Evolutionary conservation across 2,888 invertebrate species (phyloP).

Genomic region (Eristalinus aeneus): DNA sequence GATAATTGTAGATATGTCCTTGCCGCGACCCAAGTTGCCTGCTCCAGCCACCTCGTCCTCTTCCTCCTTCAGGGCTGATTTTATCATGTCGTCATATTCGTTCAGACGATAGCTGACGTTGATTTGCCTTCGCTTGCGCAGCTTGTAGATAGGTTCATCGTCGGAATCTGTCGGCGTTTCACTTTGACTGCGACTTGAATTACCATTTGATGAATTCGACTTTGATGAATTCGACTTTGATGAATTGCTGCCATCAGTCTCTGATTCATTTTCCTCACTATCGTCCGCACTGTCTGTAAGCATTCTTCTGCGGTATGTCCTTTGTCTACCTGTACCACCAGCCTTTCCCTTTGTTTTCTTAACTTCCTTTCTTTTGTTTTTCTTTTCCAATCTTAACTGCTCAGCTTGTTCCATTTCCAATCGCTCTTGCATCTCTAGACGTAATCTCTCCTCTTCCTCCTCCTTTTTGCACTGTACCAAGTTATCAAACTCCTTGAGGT

Average conservation of each 20-base stretch:
- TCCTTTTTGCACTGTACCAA: slow-evolving; percentile 82
- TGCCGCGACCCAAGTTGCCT: slow-evolving; percentile 92
- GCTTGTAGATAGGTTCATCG: slow-evolving; percentile 90
- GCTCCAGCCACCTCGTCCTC: slow-evolving; percentile 89
- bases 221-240: slow-evolving; percentile 71
- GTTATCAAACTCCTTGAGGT: slow-evolving; percentile 89
- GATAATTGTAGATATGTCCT: slow-evolving; percentile 95
- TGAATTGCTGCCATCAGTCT: slow-evolving; percentile 72
- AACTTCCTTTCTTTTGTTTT: slow-evolving; percentile 52
- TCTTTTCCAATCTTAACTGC: slow-evolving; percentile 74
- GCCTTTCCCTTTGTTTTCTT: slow-evolving; percentile 71
- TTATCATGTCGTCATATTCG: slow-evolving; percentile 97
- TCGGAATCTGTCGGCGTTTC: slow-evolving; percentile 79
- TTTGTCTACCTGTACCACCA: neutral
- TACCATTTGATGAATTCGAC: slow-evolving; percentile 72
- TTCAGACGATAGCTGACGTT: slow-evolving; percentile 93
- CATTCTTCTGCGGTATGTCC: slow-evolving; percentile 17
- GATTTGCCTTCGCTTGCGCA: slow-evolving; percentile 89
- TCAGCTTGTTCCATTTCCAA: slow-evolving; percentile 78
- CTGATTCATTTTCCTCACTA: slow-evolving; percentile 68
- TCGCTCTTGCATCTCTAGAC: slow-evolving; percentile 73
- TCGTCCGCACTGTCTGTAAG: slow-evolving; percentile 46
- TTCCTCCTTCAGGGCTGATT: slow-evolving; percentile 91
- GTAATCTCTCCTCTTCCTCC: slow-evolving; percentile 74
- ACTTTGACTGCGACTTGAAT: slow-evolving; percentile 70